These are phyloP conservation scores for Papilio helenus DNA, from an alignment of 1,140 invertebrate species.

Conservation along the genomic window DNA sequence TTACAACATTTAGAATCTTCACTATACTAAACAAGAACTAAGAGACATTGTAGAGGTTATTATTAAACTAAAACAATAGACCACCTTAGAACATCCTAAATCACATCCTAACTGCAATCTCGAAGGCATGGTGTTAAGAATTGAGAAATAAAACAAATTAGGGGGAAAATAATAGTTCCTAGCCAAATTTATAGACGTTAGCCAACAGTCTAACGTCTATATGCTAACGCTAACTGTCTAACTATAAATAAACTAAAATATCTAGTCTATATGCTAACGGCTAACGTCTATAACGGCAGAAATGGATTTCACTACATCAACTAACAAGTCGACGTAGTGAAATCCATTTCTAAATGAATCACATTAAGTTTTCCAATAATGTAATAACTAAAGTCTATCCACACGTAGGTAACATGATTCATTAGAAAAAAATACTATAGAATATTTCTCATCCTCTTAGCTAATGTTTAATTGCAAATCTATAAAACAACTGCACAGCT, in stretches of 20 bases:
- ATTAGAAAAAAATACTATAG: constrained; percentile 29
- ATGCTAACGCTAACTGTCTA: too few relatives aligned
- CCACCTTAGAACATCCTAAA: background rate
- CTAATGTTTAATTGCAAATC: constrained; percentile 39
- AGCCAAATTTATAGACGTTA: background rate
- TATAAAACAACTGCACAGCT: constrained; percentile 33
- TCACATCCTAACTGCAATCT: background rate
- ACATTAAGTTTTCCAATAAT: constrained; percentile 31
- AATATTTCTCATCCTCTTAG: constrained; percentile 37
- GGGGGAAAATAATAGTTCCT: background rate
- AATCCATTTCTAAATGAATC: constrained; percentile 31
- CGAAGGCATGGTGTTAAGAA: background rate
- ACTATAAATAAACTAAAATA: too few relatives aligned
- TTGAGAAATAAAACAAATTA: background rate
- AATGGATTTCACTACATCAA: too few relatives aligned
- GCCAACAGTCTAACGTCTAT: too few relatives aligned
- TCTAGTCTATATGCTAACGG: too few relatives aligned
- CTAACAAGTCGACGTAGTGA: background rate
- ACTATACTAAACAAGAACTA: too few relatives aligned
- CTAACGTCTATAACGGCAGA: too few relatives aligned
- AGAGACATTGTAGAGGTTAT: too few relatives aligned
- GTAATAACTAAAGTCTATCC: constrained; percentile 25
- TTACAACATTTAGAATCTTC: too few relatives aligned
- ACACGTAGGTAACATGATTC: constrained; percentile 28
- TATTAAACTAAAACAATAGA: background rate